A percentile compares a stretch with the other conserved stretches of the same genome.
phyloP scores from a whole-genome alignment of 1,140 invertebrate genomes.

The Asbolus verrucosus region DNA sequence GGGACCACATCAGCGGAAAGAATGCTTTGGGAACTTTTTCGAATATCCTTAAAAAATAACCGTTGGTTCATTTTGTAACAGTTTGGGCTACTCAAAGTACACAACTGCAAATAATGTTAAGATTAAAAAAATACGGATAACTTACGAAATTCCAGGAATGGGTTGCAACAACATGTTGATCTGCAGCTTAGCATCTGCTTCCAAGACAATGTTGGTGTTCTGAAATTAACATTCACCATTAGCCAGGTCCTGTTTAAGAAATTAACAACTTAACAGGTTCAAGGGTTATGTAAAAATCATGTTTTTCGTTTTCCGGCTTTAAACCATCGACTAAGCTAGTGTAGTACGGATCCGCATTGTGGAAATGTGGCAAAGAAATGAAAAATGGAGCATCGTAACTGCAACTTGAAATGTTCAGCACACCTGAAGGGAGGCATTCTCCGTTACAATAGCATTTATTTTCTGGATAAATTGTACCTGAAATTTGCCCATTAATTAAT shows the following conservation, averaged over 20 bases:
- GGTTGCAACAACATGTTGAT: slow-evolving; percentile 78
- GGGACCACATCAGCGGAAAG: slow-evolving; percentile 82
- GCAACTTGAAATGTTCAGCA: slow-evolving; percentile 71
- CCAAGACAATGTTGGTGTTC: slow-evolving; percentile 74
- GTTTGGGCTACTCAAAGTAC: too few relatives aligned
- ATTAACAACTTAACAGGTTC: slow-evolving; percentile 72
- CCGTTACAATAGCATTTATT: slow-evolving; percentile 81
- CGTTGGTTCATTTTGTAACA: too few relatives aligned
- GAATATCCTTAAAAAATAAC: slow-evolving; percentile 69
- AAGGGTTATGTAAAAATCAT: slow-evolving; percentile 72
- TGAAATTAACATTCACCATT: slow-evolving; percentile 60
- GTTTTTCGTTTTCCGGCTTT: slow-evolving; percentile 69
- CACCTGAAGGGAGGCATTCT: slow-evolving; percentile 75
- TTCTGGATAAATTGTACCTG: slow-evolving; percentile 69
- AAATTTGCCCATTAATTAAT: slow-evolving; percentile 46
- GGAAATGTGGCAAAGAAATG: slow-evolving; percentile 80
- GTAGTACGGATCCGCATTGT: slow-evolving; percentile 71
- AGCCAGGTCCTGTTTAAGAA: too few relatives aligned
- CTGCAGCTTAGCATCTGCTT: slow-evolving; percentile 79
- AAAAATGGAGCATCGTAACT: slow-evolving; percentile 74
- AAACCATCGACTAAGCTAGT: slow-evolving; percentile 70
- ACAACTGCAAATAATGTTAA: background rate
- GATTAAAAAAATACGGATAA: slow-evolving; percentile 53
- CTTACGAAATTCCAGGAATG: slow-evolving; percentile 73
- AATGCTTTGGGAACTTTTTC: slow-evolving; percentile 74